Conservation (phyloP, 2,113 vertebrate genomes). For the Planiliza haematocheilus region DNA sequence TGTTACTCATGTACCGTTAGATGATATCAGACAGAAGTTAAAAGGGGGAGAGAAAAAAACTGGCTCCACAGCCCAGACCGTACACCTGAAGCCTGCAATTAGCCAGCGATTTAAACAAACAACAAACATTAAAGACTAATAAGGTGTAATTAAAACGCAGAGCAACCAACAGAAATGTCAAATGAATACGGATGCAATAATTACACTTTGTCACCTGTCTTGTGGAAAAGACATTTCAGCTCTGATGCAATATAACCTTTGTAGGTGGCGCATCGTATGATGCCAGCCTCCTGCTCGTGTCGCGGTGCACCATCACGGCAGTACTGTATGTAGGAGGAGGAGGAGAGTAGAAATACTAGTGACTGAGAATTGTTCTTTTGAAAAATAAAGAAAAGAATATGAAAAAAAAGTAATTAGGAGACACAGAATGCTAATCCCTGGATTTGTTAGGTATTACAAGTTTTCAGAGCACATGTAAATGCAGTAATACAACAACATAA, state of each 20-base stretch:
- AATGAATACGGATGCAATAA: not conserved
- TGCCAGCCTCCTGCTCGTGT: slow-evolving; percentile 1
- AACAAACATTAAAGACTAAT: not conserved
- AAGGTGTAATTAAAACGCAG: not conserved
- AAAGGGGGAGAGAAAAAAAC: not conserved
- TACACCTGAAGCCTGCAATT: slow-evolving; percentile 16
- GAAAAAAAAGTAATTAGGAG: too few relatives aligned
- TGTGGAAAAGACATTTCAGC: not conserved
- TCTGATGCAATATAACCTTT: not conserved
- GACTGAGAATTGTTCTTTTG: not conserved
- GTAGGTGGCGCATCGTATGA: not conserved
- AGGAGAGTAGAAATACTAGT: not conserved
- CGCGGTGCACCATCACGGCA: not conserved
- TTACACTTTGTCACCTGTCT: slow-evolving; percentile 5
- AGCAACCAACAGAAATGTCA: slow-evolving; percentile 1
- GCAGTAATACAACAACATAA: too few relatives aligned
- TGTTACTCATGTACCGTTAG: too few relatives aligned
- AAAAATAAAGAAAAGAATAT: not conserved
- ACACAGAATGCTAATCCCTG: too few relatives aligned
- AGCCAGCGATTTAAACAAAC: not conserved
- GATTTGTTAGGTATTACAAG: too few relatives aligned
- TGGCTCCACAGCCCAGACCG: not conserved
- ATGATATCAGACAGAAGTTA: not conserved
- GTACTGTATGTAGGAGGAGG: not conserved
- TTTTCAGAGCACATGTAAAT: too few relatives aligned